Evolutionary conservation across 1,140 invertebrate genomes (phyloP), one percentile per base, ranked within the genome.

Genomic region (Drosophila littoralis): DNA sequence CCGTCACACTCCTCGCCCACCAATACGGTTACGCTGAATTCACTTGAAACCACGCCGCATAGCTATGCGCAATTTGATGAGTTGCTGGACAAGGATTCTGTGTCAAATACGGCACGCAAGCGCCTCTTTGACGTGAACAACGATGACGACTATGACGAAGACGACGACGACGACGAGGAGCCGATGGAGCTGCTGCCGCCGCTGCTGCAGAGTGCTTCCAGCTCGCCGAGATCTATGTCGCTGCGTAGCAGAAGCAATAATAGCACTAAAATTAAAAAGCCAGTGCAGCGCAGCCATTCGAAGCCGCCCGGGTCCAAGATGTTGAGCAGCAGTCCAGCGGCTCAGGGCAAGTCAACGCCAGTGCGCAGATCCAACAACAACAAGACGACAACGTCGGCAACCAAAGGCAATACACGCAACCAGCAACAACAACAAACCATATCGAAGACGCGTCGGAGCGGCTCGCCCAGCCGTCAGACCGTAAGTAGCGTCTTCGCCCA

Each of bases 81-180:
- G 0, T 61, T 67, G 4, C 22, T 59, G 0, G 1, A 59, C 0
- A 33, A 45, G 42, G 40, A 61, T 9, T 3, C 10, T 33, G 12
- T 12, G 17, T 38, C 10, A 6, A 43, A 9, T 7, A 60, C 66
- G 7, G 61, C 58, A 22, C 64, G 83, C 9, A 86, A 86, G 43
- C 61, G 83, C 4, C 63, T 86, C 10, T 86, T 86, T 10, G 68
- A 61, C 10, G 9, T 43, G 6, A 50, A 69, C n/a, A 69, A 52
- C n/a, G 78, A 81, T 7, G 54, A 63, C 6, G 82, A 86, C 1
- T 3, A 22, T 3, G 2, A 3, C 22, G 17, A 17, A 1, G 22
- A 22, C 22, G 54, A 69, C n/a, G 66, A 52, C 10, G 78, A 81
- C 7, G 58, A 63, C 7, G 82, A 86, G 6, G 59, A 5, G 12